These are phyloP conservation scores for Prostheceraeus crozeri DNA, from an alignment of 2,888 invertebrate genomes.

Conservation along the genomic window DNA sequence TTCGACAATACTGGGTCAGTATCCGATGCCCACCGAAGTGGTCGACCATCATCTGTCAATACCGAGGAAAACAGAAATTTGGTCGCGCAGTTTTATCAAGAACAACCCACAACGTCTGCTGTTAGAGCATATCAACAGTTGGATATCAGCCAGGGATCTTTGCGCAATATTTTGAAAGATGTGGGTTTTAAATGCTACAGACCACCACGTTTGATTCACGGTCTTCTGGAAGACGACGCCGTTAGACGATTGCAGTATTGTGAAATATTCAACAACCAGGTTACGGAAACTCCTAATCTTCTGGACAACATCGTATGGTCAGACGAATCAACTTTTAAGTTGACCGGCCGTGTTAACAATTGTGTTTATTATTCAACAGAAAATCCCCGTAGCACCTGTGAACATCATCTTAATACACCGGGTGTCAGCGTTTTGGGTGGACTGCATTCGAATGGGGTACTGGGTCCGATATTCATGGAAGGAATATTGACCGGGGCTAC, in stretches of 20 bases:
- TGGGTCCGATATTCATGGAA: slow-evolving; percentile 24
- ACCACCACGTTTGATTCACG: background rate
- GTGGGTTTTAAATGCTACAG: slow-evolving; percentile 12
- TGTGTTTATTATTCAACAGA: slow-evolving; percentile 18
- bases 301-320: slow-evolving; percentile 21
- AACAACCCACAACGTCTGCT: slow-evolving; percentile 16
- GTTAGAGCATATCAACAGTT: slow-evolving; percentile 4
- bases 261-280: background rate
- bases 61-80: slow-evolving; percentile 1
- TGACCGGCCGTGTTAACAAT: background rate
- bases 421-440: slow-evolving; percentile 29
- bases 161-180: background rate
- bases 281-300: slow-evolving; percentile 2
- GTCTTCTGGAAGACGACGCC: slow-evolving; percentile 9
- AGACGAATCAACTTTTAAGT: slow-evolving; percentile 28
- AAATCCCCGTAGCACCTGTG: background rate
- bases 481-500: slow-evolving; percentile 26
- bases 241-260: background rate
- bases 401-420: slow-evolving; percentile 9
- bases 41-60: background rate
- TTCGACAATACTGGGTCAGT: too few relatives aligned
- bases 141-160: background rate
- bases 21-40: background rate
- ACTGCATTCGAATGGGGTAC: slow-evolving; percentile 3
- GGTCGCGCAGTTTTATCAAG: slow-evolving; percentile 12